Conservation (phyloP, 2,888 invertebrate genomes). For the Malacosoma neustria region DNA sequence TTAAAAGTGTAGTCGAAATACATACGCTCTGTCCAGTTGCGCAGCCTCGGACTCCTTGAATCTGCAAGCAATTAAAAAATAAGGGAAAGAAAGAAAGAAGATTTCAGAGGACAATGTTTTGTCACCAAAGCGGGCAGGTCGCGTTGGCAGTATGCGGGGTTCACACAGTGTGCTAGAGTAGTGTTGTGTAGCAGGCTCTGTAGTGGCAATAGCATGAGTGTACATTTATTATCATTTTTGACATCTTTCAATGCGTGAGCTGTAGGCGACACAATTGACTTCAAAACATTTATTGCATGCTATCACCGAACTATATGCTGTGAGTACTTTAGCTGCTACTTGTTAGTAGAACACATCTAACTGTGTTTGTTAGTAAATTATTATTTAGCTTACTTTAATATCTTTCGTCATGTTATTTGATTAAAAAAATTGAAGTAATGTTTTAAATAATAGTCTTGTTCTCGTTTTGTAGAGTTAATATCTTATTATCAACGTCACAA, state of each 20-base stretch:
- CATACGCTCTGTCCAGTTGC: constrained; percentile 87
- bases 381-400: constrained; percentile 45
- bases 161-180: constrained; percentile 51
- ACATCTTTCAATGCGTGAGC: constrained; percentile 22
- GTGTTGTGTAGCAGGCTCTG: constrained; percentile 45
- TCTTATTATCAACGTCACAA: too few species aligned
- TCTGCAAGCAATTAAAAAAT: constrained; percentile 81
- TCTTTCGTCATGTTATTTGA: constrained; percentile 10
- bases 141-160: constrained; percentile 35
- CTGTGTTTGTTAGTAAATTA: constrained; percentile 24
- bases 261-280: constrained; percentile 30
- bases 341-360: constrained; percentile 52
- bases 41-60: constrained; percentile 90
- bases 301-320: constrained; percentile 45
- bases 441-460: too few species aligned
- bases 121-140: constrained; percentile 46
- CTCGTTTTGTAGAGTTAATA: too few species aligned
- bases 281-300: constrained; percentile 40
- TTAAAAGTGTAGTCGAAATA: constrained; percentile 68
- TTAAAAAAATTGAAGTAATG: neutral
- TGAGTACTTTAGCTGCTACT: constrained; percentile 54
- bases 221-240: constrained; percentile 11
- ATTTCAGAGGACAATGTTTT: constrained; percentile 39
- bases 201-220: constrained; percentile 42
- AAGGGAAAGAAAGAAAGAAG: constrained; percentile 68